Evolutionary conservation across 2,888 invertebrate species (phyloP), one percentile per base, ranked within the genome.

Genomic region (Panopea generosa): DNA sequence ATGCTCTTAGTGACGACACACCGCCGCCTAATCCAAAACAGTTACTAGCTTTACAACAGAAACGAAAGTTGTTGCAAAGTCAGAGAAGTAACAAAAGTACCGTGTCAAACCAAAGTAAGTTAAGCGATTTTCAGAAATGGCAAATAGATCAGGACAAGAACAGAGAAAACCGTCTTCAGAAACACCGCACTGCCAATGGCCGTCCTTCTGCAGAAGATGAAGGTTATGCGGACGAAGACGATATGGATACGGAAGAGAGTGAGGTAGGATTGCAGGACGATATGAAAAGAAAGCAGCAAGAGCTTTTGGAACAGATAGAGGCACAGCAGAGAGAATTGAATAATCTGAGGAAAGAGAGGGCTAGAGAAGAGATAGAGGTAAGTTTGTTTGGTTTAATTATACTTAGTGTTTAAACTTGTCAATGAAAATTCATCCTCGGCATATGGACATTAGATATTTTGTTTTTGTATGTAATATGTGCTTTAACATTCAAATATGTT

Each of bases 51-150:
- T 53, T 82, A 18, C 83, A 84, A 69, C 82, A 80, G 49, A 80
- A 76, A 50, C 47, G 79, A 3, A 71, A 69, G 29, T 53, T 80
- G 60, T 38, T 80, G 18, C 76, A 80, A 29, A 59, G 50, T 24
- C 72, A 76, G 65, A 53, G 63, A 62, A 69, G 52, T 20, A 80
- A 80, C 53, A 62, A 63, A 49, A 57, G 45, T 7, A 24, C 14
- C 4, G 11, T n/a, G 11, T 16, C 55, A 9, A 56, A 68, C n/a
- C 61, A 49, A 47, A 61, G 59, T 27, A 40, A 69, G 20, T 3
- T 60, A n/a, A 62, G 43, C 14, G 56, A 90, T 61, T 91, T 89
- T 61, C 87, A 90, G 63, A 87, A 86, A 56, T 90, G 88, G 88
- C 88, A 89, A 70, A 49, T 75, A 61, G 89, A 91, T 40, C 90